phyloP scores from a whole-genome alignment of 2,888 invertebrate genomes.

The Mylabris sibirica region DNA sequence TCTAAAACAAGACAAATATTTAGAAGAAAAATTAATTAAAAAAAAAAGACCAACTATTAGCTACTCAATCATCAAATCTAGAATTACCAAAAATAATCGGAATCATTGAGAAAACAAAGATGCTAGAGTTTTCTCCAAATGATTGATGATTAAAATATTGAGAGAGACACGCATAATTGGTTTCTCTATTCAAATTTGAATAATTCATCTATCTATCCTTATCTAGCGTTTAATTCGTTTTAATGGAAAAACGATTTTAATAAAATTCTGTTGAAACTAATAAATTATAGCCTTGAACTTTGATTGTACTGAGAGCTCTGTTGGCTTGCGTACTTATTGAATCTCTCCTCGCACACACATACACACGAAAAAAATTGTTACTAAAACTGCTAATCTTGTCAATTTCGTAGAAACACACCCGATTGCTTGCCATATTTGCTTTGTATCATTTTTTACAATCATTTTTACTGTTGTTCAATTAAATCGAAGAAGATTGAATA shows the following conservation, averaged over 20 bases:
- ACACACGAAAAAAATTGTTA: not conserved
- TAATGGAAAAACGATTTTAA: not conserved
- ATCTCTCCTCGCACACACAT: not conserved
- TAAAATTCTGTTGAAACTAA: not conserved
- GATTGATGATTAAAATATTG: conserved; percentile 6
- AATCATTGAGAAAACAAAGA: not conserved
- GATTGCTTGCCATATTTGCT: not conserved
- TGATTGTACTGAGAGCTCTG: not conserved
- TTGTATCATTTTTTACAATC: not conserved
- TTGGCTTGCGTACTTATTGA: not conserved
- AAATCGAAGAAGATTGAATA: not conserved
- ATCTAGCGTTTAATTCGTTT: not conserved
- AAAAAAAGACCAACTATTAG: too few relatives aligned
- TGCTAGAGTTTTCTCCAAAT: not conserved
- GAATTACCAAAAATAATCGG: not conserved
- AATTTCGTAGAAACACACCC: not conserved
- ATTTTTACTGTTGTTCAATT: not conserved
- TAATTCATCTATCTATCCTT: not conserved
- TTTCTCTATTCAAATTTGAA: not conserved
- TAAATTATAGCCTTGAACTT: not conserved
- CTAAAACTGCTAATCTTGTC: conserved; percentile 2
- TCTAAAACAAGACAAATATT: conserved; percentile 66
- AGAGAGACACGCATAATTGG: not conserved
- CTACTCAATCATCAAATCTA: not conserved
- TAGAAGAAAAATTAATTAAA: not conserved